Conservation (phyloP, 2,888 invertebrate genomes). For the Invenusta paracnida region DNA sequence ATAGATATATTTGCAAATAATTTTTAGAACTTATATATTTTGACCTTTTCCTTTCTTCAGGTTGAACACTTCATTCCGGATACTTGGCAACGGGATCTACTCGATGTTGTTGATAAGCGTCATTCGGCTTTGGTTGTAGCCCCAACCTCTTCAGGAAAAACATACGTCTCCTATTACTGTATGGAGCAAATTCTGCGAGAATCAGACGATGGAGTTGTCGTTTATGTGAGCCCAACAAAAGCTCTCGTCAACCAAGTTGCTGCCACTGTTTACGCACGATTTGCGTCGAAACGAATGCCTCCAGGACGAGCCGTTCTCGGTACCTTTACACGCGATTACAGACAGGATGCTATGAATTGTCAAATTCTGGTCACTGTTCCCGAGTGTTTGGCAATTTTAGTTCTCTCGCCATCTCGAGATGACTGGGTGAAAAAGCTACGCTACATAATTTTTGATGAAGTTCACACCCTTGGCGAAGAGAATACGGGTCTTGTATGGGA, state of each 20-base stretch:
- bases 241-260: conserved; percentile 43
- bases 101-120: conserved; percentile 42
- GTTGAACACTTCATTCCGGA: conserved; percentile 40
- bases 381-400: conserved; percentile 40
- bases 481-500: conserved; percentile 40
- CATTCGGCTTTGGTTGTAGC: conserved; percentile 43
- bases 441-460: conserved; percentile 44
- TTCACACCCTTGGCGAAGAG: conserved; percentile 40
- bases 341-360: conserved; percentile 31
- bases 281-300: neutral
- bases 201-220: conserved; percentile 36
- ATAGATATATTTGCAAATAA: too few species aligned
- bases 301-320: conserved; percentile 25
- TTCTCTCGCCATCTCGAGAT: conserved; percentile 32
- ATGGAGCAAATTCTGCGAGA: conserved; percentile 40
- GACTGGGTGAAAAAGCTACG: conserved; percentile 35
- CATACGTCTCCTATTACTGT: conserved; percentile 43
- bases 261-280: conserved; percentile 28
- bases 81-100: conserved; percentile 43
- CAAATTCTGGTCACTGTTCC: conserved; percentile 44
- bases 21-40: too few species aligned
- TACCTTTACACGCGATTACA: conserved; percentile 43
- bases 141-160: conserved; percentile 44
- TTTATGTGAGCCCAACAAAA: conserved; percentile 44
- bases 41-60: neutral